These are phyloP conservation scores for Percopsis transmontana DNA, from an alignment of 2,113 vertebrate genomes.

Conservation along the genomic window DNA sequence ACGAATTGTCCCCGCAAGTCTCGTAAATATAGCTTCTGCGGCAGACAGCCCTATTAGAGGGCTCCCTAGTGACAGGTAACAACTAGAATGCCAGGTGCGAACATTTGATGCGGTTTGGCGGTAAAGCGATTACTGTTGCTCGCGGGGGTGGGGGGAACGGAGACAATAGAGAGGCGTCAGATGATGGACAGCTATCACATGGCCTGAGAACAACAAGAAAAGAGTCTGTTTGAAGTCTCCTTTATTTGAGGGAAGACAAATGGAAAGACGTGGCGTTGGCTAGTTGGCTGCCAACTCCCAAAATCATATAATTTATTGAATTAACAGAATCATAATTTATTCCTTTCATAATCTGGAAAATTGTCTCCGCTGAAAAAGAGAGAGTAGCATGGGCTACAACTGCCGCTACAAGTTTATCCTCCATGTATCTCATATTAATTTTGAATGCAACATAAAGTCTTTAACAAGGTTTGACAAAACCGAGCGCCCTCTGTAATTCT, in stretches of 20 bases:
- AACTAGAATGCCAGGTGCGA: neutral
- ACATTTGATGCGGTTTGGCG: neutral
- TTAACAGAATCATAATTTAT: too few relatives aligned
- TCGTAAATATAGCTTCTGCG: neutral
- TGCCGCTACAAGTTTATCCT: constrained; percentile 6
- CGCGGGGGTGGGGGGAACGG: neutral
- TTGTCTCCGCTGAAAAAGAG: neutral
- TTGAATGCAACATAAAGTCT: constrained; percentile 8
- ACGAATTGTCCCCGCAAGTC: neutral
- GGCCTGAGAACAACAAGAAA: constrained; percentile 19
- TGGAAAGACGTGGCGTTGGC: constrained; percentile 6
- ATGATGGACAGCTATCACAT: neutral
- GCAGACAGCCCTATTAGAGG: neutral
- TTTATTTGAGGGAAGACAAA: constrained; percentile 15
- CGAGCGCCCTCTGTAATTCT: too few relatives aligned
- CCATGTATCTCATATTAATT: constrained; percentile 14
- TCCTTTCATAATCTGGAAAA: constrained; percentile 1
- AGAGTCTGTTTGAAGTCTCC: constrained; percentile 13
- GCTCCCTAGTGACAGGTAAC: neutral
- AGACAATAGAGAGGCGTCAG: neutral
- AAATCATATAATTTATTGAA: neutral
- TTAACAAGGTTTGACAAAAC: too few relatives aligned
- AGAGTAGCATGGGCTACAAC: neutral
- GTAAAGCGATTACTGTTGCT: constrained; percentile 19
- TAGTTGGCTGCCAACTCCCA: neutral